Percentiles rank a stretch among this genome's conserved stretches.
Conservation (phyloP, 2,888 invertebrate species). For the Conistra vaccinii region DNA sequence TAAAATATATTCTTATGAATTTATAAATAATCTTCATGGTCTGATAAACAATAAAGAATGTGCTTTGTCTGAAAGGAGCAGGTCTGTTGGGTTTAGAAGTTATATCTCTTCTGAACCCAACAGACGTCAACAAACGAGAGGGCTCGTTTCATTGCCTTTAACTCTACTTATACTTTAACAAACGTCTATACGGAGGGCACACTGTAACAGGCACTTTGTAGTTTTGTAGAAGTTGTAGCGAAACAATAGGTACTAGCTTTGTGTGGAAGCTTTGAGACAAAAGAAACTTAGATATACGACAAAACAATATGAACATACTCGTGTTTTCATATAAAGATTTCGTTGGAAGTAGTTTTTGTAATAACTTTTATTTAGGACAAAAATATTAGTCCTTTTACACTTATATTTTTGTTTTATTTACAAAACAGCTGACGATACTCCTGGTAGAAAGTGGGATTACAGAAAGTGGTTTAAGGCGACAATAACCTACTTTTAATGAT, state of each 20-base stretch:
- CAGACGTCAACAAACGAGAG: not conserved
- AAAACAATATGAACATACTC: slow-evolving; percentile 16
- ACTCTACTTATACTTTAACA: slow-evolving; percentile 32
- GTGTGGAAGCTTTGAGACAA: slow-evolving; percentile 45
- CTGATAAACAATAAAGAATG: not conserved
- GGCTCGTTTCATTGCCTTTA: slow-evolving; percentile 13
- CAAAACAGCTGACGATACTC: not conserved
- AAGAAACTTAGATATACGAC: slow-evolving; percentile 32
- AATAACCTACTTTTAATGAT: too few relatives aligned
- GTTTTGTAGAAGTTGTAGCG: slow-evolving; percentile 37
- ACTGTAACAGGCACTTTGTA: slow-evolving; percentile 35
- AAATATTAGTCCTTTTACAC: slow-evolving; percentile 29
- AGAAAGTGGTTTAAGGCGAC: not conserved
- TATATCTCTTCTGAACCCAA: not conserved
- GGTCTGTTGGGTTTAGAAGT: not conserved
- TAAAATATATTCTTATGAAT: not conserved
- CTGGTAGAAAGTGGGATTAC: too few relatives aligned
- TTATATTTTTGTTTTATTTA: slow-evolving; percentile 6
- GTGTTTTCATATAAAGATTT: slow-evolving; percentile 27
- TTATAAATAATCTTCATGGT: not conserved
- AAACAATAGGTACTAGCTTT: slow-evolving; percentile 50
- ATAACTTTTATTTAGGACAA: slow-evolving; percentile 28
- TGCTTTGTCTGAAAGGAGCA: not conserved
- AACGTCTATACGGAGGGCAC: slow-evolving; percentile 14
- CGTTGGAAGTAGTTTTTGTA: slow-evolving; percentile 30